Evolutionary conservation across 1,140 invertebrate genomes (phyloP).

Genomic region (Hycleus phaleratus): DNA sequence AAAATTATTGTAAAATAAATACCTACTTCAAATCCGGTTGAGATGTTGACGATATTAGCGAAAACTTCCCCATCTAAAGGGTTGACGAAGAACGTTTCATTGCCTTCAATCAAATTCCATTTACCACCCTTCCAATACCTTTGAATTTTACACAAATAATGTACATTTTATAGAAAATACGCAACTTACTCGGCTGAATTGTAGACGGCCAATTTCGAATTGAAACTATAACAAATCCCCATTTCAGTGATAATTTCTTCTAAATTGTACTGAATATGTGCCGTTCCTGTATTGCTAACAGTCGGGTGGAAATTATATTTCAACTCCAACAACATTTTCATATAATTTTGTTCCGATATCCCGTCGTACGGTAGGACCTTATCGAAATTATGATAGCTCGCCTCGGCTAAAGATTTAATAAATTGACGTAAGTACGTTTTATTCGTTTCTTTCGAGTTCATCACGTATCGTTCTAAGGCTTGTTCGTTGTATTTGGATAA

Average conservation of each 20-base stretch:
- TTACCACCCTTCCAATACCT: conserved; percentile 50
- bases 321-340: conserved; percentile 48
- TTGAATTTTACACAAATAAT: not conserved
- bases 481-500: conserved; percentile 29
- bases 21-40: conserved; percentile 53
- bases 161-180: not conserved
- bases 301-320: conserved; percentile 47
- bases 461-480: conserved; percentile 22
- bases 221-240: conserved; percentile 58
- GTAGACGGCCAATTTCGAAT: conserved; percentile 55
- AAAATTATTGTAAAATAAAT: not conserved
- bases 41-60: conserved; percentile 59
- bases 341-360: conserved; percentile 46
- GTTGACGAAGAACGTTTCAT: conserved; percentile 53
- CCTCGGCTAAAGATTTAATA: conserved; percentile 46
- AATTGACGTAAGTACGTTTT: conserved; percentile 46
- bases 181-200: conserved; percentile 49
- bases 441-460: conserved; percentile 40
- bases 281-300: conserved; percentile 31
- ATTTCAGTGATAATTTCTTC: conserved; percentile 54
- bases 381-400: conserved; percentile 51
- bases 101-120: conserved; percentile 45
- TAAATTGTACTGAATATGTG: conserved; percentile 28
- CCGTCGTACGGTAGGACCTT: conserved; percentile 44
- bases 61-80: conserved; percentile 62